These are phyloP conservation scores for Myotis pilosus DNA, from an alignment of 2,797 vertebrate genomes.

Conservation along the genomic window DNA sequence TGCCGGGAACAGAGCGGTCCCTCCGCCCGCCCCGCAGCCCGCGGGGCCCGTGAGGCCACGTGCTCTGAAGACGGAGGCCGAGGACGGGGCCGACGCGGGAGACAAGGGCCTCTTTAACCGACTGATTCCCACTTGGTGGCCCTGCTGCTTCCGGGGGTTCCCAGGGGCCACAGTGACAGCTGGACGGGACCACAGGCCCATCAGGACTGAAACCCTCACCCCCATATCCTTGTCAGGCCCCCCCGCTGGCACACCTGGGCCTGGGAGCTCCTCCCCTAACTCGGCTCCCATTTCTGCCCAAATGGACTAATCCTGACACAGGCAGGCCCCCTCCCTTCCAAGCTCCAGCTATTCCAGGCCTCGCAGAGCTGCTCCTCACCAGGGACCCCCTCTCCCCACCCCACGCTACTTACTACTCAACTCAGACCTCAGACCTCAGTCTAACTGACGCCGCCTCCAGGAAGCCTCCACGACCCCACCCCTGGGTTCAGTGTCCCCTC, in stretches of 20 bases:
- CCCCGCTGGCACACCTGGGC: not conserved
- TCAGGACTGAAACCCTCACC: not conserved
- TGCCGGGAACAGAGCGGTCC: slow-evolving; percentile 1
- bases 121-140: slow-evolving; percentile 47
- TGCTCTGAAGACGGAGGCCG: not conserved
- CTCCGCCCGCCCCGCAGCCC: not conserved
- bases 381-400: fast-evolving
- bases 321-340: no score
- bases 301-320: not conserved
- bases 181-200: not conserved
- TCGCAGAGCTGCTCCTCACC: not conserved
- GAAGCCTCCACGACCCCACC: not conserved
- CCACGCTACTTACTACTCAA: no score
- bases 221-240: not conserved
- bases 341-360: not conserved
- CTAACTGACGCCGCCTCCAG: not conserved
- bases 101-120: slow-evolving; percentile 40
- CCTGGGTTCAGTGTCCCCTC: no score
- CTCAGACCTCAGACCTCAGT: not conserved
- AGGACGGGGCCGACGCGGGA: not conserved
- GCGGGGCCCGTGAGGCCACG: not conserved
- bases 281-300: fast-evolving
- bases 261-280: not conserved
- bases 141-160: not conserved
- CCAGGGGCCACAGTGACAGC: not conserved